Evolutionary conservation across 2,888 invertebrate genomes (phyloP).

Genomic region (Eurois occulta): DNA sequence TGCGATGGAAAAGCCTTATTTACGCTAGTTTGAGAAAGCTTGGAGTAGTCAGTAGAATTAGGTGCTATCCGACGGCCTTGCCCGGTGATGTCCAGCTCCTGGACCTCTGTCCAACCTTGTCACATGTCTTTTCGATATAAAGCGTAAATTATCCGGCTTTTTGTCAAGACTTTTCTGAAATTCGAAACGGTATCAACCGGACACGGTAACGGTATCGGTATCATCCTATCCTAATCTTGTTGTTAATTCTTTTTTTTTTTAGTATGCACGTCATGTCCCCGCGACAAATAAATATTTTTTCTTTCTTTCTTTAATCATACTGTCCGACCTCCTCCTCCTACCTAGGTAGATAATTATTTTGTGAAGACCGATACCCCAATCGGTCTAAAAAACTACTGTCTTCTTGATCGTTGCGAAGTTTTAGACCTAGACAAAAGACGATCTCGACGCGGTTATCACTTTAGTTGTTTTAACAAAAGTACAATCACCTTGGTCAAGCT

Average conservation of each 20-base stretch:
- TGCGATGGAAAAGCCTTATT: not conserved
- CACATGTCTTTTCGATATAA: not conserved
- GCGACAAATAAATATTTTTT: no score
- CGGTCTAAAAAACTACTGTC: not conserved
- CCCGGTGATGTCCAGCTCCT: no score
- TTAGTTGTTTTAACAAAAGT: slow-evolving; percentile 37
- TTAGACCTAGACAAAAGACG: slow-evolving; percentile 13
- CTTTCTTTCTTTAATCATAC: no score
- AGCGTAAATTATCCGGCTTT: not conserved
- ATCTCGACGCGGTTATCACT: not conserved
- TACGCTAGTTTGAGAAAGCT: not conserved
- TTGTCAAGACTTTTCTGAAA: not conserved
- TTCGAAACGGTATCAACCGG: not conserved
- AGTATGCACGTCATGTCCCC: no score
- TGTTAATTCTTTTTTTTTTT: no score
- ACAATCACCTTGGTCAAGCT: slow-evolving; percentile 44
- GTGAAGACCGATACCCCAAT: not conserved
- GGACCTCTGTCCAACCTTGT: not conserved
- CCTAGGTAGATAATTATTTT: not conserved
- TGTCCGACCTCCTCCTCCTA: not conserved
- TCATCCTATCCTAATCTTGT: no score
- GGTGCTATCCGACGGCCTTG: not conserved
- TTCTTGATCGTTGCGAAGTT: slow-evolving; percentile 1
- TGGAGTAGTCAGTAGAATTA: not conserved
- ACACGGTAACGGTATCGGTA: no score